Conservation (phyloP, 2,888 invertebrate species). For the Brenthis ino region DNA sequence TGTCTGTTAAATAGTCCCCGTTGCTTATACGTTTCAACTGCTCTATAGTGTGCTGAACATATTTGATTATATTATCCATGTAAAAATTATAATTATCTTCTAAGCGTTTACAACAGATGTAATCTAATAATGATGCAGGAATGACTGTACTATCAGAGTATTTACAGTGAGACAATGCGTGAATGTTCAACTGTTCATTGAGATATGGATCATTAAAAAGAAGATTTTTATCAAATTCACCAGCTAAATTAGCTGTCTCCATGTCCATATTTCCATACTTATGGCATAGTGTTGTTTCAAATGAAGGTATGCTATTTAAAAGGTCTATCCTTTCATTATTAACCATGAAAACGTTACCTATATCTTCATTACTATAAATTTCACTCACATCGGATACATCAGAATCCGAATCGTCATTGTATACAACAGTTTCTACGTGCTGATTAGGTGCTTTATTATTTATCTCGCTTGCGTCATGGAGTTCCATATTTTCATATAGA, state of each 20-base stretch:
- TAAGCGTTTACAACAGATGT: constrained; percentile 65
- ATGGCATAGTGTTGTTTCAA: constrained; percentile 60
- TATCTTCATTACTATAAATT: constrained; percentile 58
- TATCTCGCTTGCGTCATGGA: constrained; percentile 50
- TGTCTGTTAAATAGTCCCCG: constrained; percentile 72
- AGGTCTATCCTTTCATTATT: constrained; percentile 67
- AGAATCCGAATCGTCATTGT: constrained; percentile 63
- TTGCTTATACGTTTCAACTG: constrained; percentile 76
- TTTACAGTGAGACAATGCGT: constrained; percentile 46
- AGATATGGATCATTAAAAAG: constrained; percentile 59
- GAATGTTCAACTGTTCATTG: constrained; percentile 58
- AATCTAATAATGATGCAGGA: constrained; percentile 66
- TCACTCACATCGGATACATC: constrained; percentile 63
- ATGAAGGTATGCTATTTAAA: constrained; percentile 52
- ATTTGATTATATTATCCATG: constrained; percentile 71
- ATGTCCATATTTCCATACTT: constrained; percentile 63
- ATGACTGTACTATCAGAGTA: constrained; percentile 50
- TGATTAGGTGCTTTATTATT: constrained; percentile 57
- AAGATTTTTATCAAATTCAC: constrained; percentile 55
- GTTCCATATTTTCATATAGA: constrained; percentile 70
- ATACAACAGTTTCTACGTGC: constrained; percentile 65
- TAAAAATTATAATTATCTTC: constrained; percentile 72
- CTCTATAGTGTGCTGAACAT: constrained; percentile 70
- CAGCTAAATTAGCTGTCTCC: constrained; percentile 48
- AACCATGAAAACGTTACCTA: constrained; percentile 53